These are phyloP conservation scores for Pseudorhiza aurosa DNA, from an alignment of 30 jellyfish, hydroid and myxozoan genomes.

Conservation along the genomic window DNA sequence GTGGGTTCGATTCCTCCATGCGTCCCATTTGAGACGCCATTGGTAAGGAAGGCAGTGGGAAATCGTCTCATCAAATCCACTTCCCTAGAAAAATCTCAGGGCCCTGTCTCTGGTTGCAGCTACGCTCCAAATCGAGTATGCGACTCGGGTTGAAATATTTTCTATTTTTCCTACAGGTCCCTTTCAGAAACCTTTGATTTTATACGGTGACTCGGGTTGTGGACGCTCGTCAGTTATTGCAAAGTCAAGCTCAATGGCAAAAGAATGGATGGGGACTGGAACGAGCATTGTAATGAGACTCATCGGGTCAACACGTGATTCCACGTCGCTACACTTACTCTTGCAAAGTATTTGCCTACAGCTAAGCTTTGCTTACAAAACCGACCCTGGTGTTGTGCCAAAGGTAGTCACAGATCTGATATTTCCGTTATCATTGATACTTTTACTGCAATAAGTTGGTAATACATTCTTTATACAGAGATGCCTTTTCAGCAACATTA, in stretches of 20 bases:
- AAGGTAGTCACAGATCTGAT: too few relatives aligned
- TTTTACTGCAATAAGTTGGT: too few relatives aligned
- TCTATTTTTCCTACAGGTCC: conserved; percentile 42
- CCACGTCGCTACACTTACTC: conserved; percentile 71
- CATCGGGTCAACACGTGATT: conserved; percentile 72
- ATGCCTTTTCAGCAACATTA: too few relatives aligned
- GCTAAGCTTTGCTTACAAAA: conserved; percentile 73
- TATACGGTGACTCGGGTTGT: conserved; percentile 55
- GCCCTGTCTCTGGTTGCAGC: too few relatives aligned
- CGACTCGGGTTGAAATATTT: background rate
- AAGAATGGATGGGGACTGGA: conserved; percentile 62
- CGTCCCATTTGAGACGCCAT: too few relatives aligned
- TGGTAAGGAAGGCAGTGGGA: too few relatives aligned
- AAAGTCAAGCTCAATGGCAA: conserved; percentile 53
- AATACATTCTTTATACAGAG: too few relatives aligned
- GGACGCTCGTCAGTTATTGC: conserved; percentile 56
- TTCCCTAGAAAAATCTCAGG: too few relatives aligned
- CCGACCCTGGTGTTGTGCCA: conserved; percentile 85
- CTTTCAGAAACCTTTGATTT: conserved; percentile 46
- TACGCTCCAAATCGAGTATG: too few relatives aligned
- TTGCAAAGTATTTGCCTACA: conserved; percentile 73
- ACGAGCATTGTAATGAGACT: conserved; percentile 63
- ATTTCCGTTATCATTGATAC: too few relatives aligned
- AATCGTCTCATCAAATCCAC: too few relatives aligned
- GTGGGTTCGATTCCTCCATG: too few relatives aligned